Evolutionary conservation across 1,140 invertebrate genomes (phyloP).

Genomic region (Leucophenga varia): DNA sequence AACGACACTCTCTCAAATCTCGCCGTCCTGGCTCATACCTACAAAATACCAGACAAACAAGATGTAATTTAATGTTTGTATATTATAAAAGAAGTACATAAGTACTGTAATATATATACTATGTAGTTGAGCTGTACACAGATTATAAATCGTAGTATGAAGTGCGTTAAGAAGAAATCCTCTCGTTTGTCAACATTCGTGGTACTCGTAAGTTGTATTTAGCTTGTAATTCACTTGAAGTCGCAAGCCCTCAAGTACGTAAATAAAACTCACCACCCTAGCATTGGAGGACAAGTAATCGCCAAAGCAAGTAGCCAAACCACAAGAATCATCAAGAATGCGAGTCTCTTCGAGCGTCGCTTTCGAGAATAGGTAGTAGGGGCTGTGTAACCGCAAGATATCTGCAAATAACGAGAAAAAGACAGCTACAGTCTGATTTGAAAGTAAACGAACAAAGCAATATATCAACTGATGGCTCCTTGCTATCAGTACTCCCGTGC

Average conservation of each 20-base stretch:
- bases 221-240: no score
- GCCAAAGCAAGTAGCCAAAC: constrained; percentile 81
- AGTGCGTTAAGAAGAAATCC: no score
- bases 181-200: no score
- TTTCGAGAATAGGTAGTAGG: constrained; percentile 76
- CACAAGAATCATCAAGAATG: constrained; percentile 75
- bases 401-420: constrained; percentile 42
- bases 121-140: no score
- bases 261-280: constrained; percentile 73
- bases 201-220: no score
- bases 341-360: constrained; percentile 75
- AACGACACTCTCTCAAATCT: constrained; percentile 65
- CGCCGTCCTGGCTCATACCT: constrained; percentile 70
- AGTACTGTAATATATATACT: no score
- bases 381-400: constrained; percentile 85
- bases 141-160: no score
- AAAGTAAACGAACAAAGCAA: constrained; percentile 9
- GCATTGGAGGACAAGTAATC: constrained; percentile 82
- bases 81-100: no score
- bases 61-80: constrained; percentile 74
- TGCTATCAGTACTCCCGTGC: no score
- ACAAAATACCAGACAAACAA: constrained; percentile 79
- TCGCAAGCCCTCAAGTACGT: no score
- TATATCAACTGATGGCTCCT: constrained; percentile 9
- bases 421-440: constrained; percentile 1